Base-by-base conservation (phyloP, 2,113 vertebrate genomes). In the Phyllostomus discolor region DNA sequence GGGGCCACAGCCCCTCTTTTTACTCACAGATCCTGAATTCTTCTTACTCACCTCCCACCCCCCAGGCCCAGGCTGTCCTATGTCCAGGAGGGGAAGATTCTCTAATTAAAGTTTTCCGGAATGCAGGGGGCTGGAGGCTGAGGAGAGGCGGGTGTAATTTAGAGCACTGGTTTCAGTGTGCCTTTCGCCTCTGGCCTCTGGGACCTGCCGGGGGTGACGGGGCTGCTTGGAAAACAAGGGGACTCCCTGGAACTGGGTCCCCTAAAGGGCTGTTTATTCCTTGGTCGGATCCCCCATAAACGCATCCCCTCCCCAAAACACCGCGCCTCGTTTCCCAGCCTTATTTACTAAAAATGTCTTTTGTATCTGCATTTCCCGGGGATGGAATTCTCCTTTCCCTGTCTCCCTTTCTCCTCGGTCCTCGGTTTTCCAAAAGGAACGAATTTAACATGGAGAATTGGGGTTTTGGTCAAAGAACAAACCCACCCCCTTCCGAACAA, bases 51-150 rank as follows among this genome's bases (percentile, higher is more conserved):
- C 80, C 95, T 82, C 85, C 95, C 88, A 31, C 33, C 91, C 67
- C 94, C 79, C 43, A 26, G 57, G 93, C 95, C n/a, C 2, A 76
- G 52, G 72, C 76, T 96, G 80, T 94, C 90, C 90, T 80, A 31
- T 28, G 5, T 95, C 90, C 96, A 94, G 87, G 93, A 98, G 85
- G 78, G 97, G 91, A 95, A 97, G 95, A 90, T 96, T 97, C 97
- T 97, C 97, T 97, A 95, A 97, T 98, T 97, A 97, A 98, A 98
- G 96, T 98, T 98, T 98, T 97, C 96, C 91, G 95, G 96, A 97
- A 97, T 97, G 97, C 94, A 96, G 95, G 95, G 94, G 97, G 67
- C 91, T 97, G 94, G 96, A 91, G 89, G 41, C 90, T 4, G 67
- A 67, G 81, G 93, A 90, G 91, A 95, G 96, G 95, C 91, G 88